Evolutionary conservation across 2,113 vertebrate genomes (phyloP).

Genomic region (Apodemus speciosus): DNA sequence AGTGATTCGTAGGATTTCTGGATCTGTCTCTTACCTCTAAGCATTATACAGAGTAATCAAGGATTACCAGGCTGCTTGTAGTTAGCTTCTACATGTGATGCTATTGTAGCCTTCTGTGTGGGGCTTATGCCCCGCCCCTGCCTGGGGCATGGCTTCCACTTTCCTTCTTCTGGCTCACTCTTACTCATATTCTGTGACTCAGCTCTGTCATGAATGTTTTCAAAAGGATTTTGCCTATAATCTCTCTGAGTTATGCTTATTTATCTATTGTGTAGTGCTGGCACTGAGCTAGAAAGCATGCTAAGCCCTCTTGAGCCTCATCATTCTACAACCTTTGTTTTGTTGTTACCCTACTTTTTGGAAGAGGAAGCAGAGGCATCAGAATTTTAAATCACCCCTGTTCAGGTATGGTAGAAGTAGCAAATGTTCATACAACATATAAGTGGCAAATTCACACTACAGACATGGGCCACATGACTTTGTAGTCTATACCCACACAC

Average conservation of each 20-base stretch:
- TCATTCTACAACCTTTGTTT: not conserved
- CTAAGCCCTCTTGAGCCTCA: slow-evolving; percentile 7
- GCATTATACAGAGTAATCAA: not conserved
- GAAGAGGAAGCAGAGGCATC: slow-evolving; percentile 43
- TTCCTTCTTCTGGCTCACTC: not conserved
- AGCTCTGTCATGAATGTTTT: not conserved
- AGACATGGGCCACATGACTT: not conserved
- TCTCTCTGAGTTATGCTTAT: not conserved
- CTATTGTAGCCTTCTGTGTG: not conserved
- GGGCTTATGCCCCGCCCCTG: not conserved
- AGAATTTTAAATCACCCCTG: not conserved
- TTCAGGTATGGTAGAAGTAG: not conserved
- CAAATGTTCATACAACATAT: not conserved
- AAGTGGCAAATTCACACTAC: not conserved
- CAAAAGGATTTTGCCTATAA: slow-evolving; percentile 43
- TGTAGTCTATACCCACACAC: not conserved
- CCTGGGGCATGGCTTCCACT: not conserved
- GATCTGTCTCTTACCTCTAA: not conserved
- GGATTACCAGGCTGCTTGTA: not conserved
- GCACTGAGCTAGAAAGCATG: slow-evolving; percentile 17
- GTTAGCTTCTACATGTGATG: not conserved
- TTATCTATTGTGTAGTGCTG: not conserved
- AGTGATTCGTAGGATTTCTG: not conserved
- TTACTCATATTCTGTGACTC: slow-evolving; percentile 34
- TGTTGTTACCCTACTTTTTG: slow-evolving; percentile 8